phyloP scores from a whole-genome alignment of 64 coral and sea anemone species.

The Trachythela sp. region DNA sequence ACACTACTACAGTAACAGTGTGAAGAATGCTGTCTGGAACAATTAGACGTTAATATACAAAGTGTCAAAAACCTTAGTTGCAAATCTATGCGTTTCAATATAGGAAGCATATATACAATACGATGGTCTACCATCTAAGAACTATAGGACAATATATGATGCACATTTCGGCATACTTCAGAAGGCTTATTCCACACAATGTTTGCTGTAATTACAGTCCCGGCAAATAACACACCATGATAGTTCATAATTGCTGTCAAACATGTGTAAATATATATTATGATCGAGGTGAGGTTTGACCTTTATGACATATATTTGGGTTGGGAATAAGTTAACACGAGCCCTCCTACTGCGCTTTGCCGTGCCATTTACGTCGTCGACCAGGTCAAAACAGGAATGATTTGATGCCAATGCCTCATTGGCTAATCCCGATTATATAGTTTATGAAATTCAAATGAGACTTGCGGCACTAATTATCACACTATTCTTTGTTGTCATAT shows the following conservation, averaged over 20 bases:
- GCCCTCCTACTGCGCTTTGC: not conserved
- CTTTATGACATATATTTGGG: not conserved
- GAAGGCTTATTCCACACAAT: not conserved
- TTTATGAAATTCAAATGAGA: conserved; percentile 14
- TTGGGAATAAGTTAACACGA: not conserved
- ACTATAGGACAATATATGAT: not conserved
- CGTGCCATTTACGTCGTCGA: not conserved
- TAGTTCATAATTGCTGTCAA: not conserved
- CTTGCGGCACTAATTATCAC: not conserved
- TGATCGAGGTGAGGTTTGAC: not conserved
- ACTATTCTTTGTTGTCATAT: not conserved
- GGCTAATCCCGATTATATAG: not conserved
- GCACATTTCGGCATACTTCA: not conserved
- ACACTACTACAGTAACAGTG: no score
- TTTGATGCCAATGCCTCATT: not conserved
- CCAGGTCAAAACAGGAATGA: not conserved
- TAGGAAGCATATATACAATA: no score
- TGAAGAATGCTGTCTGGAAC: no score
- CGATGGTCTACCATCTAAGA: no score
- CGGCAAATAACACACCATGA: not conserved
- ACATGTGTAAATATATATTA: not conserved
- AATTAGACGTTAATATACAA: no score
- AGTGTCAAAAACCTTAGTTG: no score
- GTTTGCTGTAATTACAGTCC: not conserved
- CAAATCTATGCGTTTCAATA: no score